Conservation (phyloP, 2,888 invertebrate species). For the Hirtodrosophila confusa region DNA sequence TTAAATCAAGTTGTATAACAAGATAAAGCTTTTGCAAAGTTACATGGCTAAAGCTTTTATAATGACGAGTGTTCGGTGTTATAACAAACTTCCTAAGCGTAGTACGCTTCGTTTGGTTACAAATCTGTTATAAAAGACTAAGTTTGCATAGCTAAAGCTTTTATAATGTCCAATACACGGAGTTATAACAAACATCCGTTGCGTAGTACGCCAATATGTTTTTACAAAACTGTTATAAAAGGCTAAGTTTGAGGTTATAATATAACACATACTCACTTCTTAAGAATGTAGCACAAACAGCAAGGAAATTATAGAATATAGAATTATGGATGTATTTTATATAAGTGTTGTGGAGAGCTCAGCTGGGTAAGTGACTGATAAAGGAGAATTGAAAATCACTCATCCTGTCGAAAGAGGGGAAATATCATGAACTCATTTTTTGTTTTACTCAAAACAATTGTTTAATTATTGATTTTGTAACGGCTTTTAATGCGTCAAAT, state of each 20-base stretch:
- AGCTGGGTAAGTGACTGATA: neutral
- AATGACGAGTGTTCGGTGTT: no score
- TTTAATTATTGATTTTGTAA: slow-evolving; percentile 1
- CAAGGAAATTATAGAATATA: no score
- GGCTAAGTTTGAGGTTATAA: no score
- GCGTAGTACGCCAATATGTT: neutral
- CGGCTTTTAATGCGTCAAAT: slow-evolving; percentile 3
- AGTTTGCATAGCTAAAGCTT: neutral
- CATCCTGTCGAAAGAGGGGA: slow-evolving; percentile 1
- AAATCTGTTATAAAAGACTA: neutral
- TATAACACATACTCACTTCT: no score
- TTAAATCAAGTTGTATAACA: neutral
- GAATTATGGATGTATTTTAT: no score
- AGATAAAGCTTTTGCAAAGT: neutral
- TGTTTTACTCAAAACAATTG: neutral
- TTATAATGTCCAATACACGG: neutral
- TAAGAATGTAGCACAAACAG: no score
- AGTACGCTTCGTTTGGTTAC: no score
- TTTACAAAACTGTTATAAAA: neutral
- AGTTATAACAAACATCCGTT: neutral
- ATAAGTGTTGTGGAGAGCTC: no score
- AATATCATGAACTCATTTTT: neutral
- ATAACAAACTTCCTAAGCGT: no score
- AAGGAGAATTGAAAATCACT: neutral
- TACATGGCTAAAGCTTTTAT: no score